Conservation (phyloP, 2,888 invertebrate species). For the Nycteola revayana region DNA sequence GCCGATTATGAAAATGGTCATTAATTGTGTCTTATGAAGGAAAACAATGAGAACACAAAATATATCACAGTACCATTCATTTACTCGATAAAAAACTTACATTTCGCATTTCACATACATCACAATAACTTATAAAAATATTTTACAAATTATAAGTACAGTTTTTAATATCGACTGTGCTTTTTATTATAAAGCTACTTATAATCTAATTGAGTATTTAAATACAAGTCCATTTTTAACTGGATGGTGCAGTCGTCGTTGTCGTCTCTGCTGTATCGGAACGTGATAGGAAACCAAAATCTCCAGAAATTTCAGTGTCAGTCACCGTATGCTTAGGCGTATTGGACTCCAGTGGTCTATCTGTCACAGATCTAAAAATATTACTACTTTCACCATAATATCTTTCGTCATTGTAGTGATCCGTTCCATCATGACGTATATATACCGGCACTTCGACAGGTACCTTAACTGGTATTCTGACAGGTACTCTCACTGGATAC, state of each 20-base stretch:
- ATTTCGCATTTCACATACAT: conserved; percentile 38
- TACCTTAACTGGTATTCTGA: conserved; percentile 47
- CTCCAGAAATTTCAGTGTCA: too few relatives aligned
- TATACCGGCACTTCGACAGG: conserved; percentile 61
- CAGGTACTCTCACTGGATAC: conserved; percentile 61
- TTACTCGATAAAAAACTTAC: conserved; percentile 51
- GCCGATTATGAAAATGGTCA: too few relatives aligned
- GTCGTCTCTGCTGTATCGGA: conserved; percentile 44
- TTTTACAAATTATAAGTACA: conserved; percentile 10
- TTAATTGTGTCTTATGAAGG: too few relatives aligned
- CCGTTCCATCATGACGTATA: too few relatives aligned
- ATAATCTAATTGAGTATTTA: conserved; percentile 29
- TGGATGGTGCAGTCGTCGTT: conserved; percentile 29
- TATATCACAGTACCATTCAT: conserved; percentile 75
- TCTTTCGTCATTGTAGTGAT: conserved; percentile 36
- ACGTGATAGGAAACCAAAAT: conserved; percentile 57
- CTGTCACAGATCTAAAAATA: too few relatives aligned
- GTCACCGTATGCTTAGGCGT: conserved; percentile 47
- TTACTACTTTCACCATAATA: too few relatives aligned
- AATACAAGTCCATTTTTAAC: conserved; percentile 24
- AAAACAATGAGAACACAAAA: too few relatives aligned
- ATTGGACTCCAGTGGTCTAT: conserved; percentile 18
- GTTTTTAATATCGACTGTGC: conserved; percentile 15
- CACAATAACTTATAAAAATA: conserved; percentile 47
- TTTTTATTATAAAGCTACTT: conserved; percentile 5